These are phyloP conservation scores for Anser cygnoides DNA, from an alignment of 2,113 vertebrate species.

Conservation along the genomic window DNA sequence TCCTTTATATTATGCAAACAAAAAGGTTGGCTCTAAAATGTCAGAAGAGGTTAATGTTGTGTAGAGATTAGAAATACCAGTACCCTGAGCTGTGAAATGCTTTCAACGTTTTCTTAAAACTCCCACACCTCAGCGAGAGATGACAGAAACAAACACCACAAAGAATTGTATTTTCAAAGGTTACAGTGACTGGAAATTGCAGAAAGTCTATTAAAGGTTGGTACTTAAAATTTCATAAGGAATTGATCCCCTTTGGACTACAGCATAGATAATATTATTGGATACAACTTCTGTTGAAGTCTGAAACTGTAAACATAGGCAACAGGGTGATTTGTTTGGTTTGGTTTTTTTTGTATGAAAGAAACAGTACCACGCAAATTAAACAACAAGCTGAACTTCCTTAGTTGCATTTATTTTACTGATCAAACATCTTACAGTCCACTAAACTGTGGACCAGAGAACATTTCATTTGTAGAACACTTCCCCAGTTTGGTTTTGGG, in stretches of 20 bases:
- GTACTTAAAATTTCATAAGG: neutral
- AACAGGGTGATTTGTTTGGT: neutral
- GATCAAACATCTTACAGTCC: accelerated
- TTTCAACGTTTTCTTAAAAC: neutral
- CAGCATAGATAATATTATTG: neutral
- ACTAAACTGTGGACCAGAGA: neutral
- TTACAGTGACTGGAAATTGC: neutral
- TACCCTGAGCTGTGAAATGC: neutral
- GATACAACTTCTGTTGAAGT: no score
- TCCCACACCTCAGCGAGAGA: neutral
- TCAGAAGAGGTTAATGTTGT: neutral
- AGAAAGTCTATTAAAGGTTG: neutral
- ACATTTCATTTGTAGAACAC: neutral
- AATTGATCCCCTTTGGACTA: neutral
- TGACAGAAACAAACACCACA: neutral
- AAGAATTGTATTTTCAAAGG: neutral
- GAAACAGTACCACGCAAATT: neutral
- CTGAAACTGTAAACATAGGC: neutral
- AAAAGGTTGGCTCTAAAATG: neutral
- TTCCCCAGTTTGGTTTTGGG: neutral
- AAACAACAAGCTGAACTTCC: neutral
- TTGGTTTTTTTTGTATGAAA: neutral
- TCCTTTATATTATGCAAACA: neutral
- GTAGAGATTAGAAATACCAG: neutral
- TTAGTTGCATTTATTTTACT: neutral